Base-by-base conservation (phyloP, 2,888 invertebrate species). In the Endotricha flammealis region DNA sequence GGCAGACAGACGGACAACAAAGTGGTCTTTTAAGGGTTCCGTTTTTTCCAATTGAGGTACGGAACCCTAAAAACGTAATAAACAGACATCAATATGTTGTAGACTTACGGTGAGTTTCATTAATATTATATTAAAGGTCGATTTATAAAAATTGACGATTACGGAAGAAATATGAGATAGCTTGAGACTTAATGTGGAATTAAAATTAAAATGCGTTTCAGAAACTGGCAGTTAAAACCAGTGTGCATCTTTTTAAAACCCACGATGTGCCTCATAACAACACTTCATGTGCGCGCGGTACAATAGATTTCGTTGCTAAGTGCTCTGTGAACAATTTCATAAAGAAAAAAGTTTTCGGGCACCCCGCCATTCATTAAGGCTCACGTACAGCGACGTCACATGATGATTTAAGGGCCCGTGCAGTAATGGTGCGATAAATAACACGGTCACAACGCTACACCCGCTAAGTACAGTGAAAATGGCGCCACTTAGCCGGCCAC, bases 381-480 rank as follows among this genome's bases (percentile, higher is more conserved):
- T 60, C 72, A 75, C 76, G 75, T 76, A 74, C 76, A 68, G 65
- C 66, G 68, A 66, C 65, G 86, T 83, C 86, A 79, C 75, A 76
- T 69, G 79, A 87, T 87, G 87, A 87, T 87, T 87, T 87, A 87
- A 77, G 69, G 79, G 71, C 57, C 68, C 62, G 64, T 64, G 69
- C 76, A 61, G 77, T 87, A 87, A 87, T 87, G 87, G 87, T 57
- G 78, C 85, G 80, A 87, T 87, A 87, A 87, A 87, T 87, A 86
- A 83, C 72, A 60, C 71, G 79, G 83, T 76, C 77, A 80, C 74
- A 69, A 56, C 66, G 69, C 62, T 59, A 62, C 34, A 34, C 45
- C 41, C 37, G 46, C 57, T 64, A 77, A 77, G 75, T 74, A 74
- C 70, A 62, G 56, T 70, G 68, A 72, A 70, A 77, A 76, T 73